Percentiles rank a stretch among this genome's conserved stretches.
phyloP scores from a whole-genome alignment of 2,797 vertebrate genomes.

The Brotula barbata region DNA sequence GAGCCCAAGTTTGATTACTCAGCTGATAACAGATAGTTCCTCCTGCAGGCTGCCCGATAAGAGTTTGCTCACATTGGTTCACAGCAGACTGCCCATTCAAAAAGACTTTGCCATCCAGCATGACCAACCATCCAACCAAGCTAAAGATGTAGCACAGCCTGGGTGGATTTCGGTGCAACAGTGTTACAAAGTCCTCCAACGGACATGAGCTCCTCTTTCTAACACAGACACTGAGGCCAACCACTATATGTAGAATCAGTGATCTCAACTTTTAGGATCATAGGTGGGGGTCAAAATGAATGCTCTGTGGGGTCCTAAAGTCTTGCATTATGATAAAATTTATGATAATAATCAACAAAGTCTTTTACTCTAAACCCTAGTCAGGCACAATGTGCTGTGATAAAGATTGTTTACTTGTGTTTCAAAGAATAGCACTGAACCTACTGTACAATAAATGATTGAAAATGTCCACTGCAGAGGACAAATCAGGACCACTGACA shows the following conservation, averaged over 20 bases:
- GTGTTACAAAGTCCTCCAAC: constrained; percentile 1
- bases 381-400: too few relatives aligned
- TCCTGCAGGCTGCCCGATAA: constrained; percentile 73
- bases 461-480: neutral
- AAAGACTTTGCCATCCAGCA: constrained; percentile 23
- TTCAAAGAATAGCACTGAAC: too few relatives aligned
- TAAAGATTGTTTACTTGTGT: too few relatives aligned
- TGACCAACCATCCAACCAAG: constrained; percentile 6
- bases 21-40: constrained; percentile 70
- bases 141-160: neutral
- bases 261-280: too few relatives aligned
- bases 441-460: neutral
- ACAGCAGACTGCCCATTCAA: constrained; percentile 33
- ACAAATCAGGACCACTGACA: neutral
- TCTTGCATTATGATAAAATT: too few relatives aligned
- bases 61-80: constrained; percentile 63
- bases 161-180: constrained; percentile 10
- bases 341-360: too few relatives aligned
- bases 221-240: neutral
- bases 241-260: neutral
- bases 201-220: too few relatives aligned
- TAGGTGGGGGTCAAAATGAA: too few relatives aligned
- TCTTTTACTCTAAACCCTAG: too few relatives aligned
- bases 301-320: too few relatives aligned
- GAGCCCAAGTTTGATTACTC: constrained; percentile 51